A percentile compares a stretch with the other conserved stretches of the same genome.
Conservation (phyloP, 2,888 invertebrate species). For the Thereva nobilitata region DNA sequence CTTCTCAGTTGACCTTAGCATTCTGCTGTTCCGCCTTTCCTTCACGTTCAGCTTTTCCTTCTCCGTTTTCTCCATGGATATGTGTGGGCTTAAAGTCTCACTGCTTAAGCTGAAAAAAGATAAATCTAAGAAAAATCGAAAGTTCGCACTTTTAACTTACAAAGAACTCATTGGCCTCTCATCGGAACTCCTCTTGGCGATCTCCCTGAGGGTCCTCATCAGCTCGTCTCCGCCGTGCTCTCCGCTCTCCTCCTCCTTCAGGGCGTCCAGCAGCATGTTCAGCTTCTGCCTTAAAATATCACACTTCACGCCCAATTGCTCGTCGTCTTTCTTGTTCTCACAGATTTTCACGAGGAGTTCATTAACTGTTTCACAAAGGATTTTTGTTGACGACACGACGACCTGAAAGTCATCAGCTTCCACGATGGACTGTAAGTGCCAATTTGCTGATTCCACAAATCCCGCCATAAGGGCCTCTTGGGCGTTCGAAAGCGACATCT, state of each 20-base stretch:
- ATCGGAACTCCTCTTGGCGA: conserved; percentile 48
- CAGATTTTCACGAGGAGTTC: conserved; percentile 70
- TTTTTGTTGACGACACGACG: conserved; percentile 73
- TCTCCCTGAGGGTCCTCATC: conserved; percentile 51
- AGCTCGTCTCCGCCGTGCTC: conserved; percentile 55
- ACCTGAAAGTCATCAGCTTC: conserved; percentile 77
- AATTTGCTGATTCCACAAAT: conserved; percentile 76
- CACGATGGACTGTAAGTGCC: conserved; percentile 83
- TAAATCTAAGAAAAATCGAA: background rate
- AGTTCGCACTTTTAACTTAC: conserved; percentile 15
- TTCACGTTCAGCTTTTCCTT: conserved; percentile 62
- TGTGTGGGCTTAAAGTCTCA: conserved; percentile 48
- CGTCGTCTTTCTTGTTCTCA: conserved; percentile 66
- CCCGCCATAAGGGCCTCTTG: conserved; percentile 64
- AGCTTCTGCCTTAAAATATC: conserved; percentile 74
- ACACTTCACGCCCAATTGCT: conserved; percentile 69
- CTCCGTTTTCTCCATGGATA: conserved; percentile 61
- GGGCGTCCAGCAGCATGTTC: conserved; percentile 70
- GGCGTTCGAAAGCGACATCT: conserved; percentile 60
- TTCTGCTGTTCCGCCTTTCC: conserved; percentile 54
- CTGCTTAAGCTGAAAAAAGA: background rate
- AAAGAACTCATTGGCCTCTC: conserved; percentile 4
- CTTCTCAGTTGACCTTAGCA: conserved; percentile 61
- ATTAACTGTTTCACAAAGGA: conserved; percentile 78
- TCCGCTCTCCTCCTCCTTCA: conserved; percentile 69